Evolutionary conservation across 2,797 vertebrate species (phyloP).

Genomic region (Eutrigla gurnardus): DNA sequence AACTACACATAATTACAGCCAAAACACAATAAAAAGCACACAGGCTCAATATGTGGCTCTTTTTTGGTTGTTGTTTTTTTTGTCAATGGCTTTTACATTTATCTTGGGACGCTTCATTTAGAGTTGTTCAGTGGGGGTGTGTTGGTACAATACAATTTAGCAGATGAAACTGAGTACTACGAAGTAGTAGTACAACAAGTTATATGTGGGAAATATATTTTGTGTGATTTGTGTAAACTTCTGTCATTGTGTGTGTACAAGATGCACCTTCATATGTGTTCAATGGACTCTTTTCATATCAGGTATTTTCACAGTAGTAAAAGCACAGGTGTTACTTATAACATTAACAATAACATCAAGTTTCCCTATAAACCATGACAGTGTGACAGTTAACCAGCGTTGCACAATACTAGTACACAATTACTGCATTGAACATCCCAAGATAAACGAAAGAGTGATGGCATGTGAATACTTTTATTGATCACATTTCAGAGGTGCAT

Average conservation of each 20-base stretch:
- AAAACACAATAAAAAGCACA: too few species aligned
- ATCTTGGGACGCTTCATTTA: neutral
- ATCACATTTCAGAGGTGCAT: slow-evolving; percentile 1
- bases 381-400: neutral
- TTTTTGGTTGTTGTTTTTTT: too few species aligned
- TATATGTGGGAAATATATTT: neutral
- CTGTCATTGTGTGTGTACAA: neutral
- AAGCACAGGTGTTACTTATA: neutral
- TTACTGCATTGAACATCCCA: neutral
- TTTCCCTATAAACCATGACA: neutral
- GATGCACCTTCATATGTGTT: neutral
- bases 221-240: neutral
- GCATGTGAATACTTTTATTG: slow-evolving; percentile 24
- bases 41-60: too few species aligned
- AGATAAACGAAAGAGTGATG: neutral
- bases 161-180: neutral
- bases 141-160: neutral
- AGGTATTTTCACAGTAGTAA: neutral
- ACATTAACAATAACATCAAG: neutral
- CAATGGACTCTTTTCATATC: neutral
- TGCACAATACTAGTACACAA: neutral
- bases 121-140: neutral
- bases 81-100: neutral
- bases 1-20: neutral
- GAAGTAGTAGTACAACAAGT: neutral